These are phyloP conservation scores for Dysdera silvatica DNA, from an alignment of 1,140 invertebrate species.

Conservation along the genomic window DNA sequence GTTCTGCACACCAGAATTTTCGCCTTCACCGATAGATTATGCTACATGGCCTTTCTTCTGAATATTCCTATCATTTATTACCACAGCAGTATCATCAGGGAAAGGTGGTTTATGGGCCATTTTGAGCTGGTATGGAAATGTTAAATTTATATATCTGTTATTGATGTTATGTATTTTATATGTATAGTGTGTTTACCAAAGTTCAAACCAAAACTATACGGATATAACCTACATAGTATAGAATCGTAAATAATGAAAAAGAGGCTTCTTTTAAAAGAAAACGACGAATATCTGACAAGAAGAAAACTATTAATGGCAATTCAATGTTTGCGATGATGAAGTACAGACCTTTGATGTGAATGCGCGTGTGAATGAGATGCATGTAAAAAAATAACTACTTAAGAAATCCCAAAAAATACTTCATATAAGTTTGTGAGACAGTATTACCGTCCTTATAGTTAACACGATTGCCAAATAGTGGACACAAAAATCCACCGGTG, in stretches of 20 bases:
- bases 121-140: slow-evolving; percentile 11
- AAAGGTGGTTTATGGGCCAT: slow-evolving; percentile 27
- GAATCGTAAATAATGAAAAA: background rate
- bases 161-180: background rate
- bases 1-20: slow-evolving; percentile 69
- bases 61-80: slow-evolving; percentile 61
- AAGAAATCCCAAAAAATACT: too few species aligned
- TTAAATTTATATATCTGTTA: background rate
- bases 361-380: too few species aligned
- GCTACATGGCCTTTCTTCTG: slow-evolving; percentile 81
- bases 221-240: background rate
- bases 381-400: too few species aligned
- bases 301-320: background rate
- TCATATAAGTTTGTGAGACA: too few species aligned
- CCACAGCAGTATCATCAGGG: slow-evolving; percentile 16
- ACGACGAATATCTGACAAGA: background rate
- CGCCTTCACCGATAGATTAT: slow-evolving; percentile 72
- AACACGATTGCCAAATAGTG: too few species aligned
- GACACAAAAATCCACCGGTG: too few species aligned
- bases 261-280: background rate
- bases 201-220: background rate
- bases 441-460: too few species aligned
- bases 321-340: too few species aligned
- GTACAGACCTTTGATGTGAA: too few species aligned
- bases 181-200: background rate